phyloP scores from a whole-genome alignment of 1,140 invertebrate species.

The Drosophila yakuba region DNA sequence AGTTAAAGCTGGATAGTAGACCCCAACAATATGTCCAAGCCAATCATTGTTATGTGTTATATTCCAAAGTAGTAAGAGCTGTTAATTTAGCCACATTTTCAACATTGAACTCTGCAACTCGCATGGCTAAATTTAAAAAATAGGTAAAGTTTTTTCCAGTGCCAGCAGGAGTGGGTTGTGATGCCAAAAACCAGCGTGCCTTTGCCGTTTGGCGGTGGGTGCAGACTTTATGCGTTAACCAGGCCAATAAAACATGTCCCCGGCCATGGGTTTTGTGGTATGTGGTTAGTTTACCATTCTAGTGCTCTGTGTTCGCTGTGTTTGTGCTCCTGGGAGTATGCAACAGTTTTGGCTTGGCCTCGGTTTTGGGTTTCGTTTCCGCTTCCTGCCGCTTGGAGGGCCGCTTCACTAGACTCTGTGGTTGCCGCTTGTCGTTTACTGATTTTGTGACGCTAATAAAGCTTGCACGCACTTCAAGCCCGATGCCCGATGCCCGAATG shows the following conservation, averaged over 20 bases:
- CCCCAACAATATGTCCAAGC: too few species aligned
- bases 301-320: conserved; percentile 6
- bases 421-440: conserved; percentile 34
- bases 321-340: conserved; percentile 33
- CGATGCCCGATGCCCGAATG: conserved; percentile 41
- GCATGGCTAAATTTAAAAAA: too few species aligned
- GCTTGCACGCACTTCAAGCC: conserved; percentile 44
- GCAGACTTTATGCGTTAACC: conserved; percentile 44
- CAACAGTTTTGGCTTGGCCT: conserved; percentile 41
- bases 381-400: conserved; percentile 23
- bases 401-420: conserved; percentile 16
- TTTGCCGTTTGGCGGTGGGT: conserved; percentile 11
- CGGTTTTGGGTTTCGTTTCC: conserved; percentile 33
- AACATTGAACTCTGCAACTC: not conserved
- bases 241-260: conserved; percentile 71
- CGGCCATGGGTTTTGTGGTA: conserved; percentile 31
- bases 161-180: not conserved
- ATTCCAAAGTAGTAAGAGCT: too few species aligned
- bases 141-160: conserved; percentile 13
- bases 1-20: too few species aligned
- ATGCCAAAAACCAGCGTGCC: conserved; percentile 10
- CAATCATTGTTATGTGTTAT: too few species aligned
- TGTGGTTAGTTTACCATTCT: conserved; percentile 11
- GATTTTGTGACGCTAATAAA: conserved; percentile 66
- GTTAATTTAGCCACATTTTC: not conserved